Evolutionary conservation across 2,888 invertebrate species (phyloP).

Genomic region (Venustoraphidia nigricollis): DNA sequence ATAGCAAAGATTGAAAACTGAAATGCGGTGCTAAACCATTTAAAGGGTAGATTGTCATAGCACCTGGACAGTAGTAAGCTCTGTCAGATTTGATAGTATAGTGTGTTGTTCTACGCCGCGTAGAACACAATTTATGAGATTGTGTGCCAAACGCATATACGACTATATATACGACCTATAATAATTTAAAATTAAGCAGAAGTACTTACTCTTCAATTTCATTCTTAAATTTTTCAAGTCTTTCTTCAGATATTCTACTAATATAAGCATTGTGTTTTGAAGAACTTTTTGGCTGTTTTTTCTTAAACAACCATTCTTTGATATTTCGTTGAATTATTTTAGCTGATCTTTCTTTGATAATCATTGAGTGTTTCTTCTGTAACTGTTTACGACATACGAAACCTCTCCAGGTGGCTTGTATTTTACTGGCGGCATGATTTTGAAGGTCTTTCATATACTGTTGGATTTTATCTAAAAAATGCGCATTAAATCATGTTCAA

Average conservation of each 20-base stretch:
- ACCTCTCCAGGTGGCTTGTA: conserved; percentile 6
- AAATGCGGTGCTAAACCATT: too few species aligned
- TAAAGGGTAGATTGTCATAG: too few species aligned
- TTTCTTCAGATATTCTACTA: conserved; percentile 4
- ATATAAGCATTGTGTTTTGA: too few species aligned
- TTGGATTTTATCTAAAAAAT: conserved; percentile 5
- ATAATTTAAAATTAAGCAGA: too few species aligned
- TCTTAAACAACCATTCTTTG: conserved; percentile 7
- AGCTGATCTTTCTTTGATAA: conserved; percentile 7
- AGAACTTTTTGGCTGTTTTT: conserved; percentile 2
- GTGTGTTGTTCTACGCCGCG: too few species aligned
- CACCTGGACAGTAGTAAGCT: too few species aligned
- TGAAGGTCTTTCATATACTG: conserved; percentile 4
- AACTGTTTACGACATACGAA: conserved; percentile 6
- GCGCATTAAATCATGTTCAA: not conserved
- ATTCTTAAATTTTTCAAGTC: conserved; percentile 3
- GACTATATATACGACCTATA: too few species aligned
- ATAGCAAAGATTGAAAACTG: too few species aligned
- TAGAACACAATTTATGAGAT: too few species aligned
- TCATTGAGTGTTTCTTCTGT: conserved; percentile 4
- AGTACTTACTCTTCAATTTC: conserved; percentile 6
- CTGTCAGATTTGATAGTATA: too few species aligned
- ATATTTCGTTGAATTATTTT: conserved; percentile 8
- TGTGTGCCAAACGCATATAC: too few species aligned
- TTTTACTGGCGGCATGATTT: conserved; percentile 6